Percentiles rank a stretch among this genome's conserved stretches.
phyloP scores from a whole-genome alignment of 1,140 invertebrate genomes.

The Lepidostoma basale region DNA sequence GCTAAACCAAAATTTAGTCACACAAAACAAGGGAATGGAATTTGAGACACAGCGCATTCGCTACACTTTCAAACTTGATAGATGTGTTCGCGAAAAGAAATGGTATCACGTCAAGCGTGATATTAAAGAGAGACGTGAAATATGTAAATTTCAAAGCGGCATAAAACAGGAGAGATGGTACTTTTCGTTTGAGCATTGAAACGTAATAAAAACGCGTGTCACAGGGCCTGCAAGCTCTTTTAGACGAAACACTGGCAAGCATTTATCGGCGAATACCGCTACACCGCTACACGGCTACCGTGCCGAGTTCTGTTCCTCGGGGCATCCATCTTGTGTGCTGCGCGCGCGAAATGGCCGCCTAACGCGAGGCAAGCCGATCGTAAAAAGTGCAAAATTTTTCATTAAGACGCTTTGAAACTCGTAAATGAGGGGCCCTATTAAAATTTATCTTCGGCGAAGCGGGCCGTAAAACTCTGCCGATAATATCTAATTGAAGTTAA shows the following conservation, averaged over 20 bases:
- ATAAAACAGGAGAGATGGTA: slow-evolving; percentile 16
- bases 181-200: slow-evolving; percentile 7
- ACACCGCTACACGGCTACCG: neutral
- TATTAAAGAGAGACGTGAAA: slow-evolving; percentile 46
- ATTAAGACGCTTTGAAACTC: slow-evolving; percentile 46
- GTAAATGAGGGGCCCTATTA: slow-evolving; percentile 45
- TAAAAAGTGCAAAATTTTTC: slow-evolving; percentile 47
- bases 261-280: neutral
- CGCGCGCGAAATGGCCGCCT: slow-evolving; percentile 10
- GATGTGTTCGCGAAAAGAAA: slow-evolving; percentile 45
- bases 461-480: slow-evolving; percentile 40
- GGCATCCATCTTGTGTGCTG: slow-evolving; percentile 6
- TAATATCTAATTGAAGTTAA: slow-evolving; percentile 47
- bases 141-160: slow-evolving; percentile 41
- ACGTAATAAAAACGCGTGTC: slow-evolving; percentile 21
- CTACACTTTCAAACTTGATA: slow-evolving; percentile 45
- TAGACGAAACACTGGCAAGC: neutral
- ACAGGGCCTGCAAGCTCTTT: slow-evolving; percentile 5
- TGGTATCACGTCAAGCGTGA: slow-evolving; percentile 46
- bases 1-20: slow-evolving; percentile 41
- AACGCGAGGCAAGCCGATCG: slow-evolving; percentile 33
- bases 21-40: slow-evolving; percentile 39
- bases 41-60: slow-evolving; percentile 40
- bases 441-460: slow-evolving; percentile 43
- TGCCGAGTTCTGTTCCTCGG: neutral